Base-by-base conservation (phyloP, 2,888 invertebrate species). In the Plebejus anna region DNA sequence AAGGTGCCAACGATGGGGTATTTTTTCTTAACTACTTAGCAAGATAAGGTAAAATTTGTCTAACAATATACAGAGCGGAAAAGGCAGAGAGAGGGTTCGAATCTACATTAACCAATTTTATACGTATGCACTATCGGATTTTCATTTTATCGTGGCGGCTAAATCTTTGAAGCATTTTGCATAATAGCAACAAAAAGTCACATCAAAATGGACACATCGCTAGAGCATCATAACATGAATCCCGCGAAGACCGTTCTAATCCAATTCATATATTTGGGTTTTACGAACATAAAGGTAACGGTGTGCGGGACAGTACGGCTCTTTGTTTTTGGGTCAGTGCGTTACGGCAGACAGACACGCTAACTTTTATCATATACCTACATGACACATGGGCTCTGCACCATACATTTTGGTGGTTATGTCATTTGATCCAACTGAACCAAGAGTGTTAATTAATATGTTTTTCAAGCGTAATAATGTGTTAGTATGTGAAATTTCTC, bases 281-380 rank as follows among this genome's bases (percentile, higher is more conserved):
- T 73, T 73, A 73, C 13, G 47, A 73, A 28, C 73, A 72, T 72
- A 72, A 72, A 51, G 22, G 42, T 73, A 73, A 73, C 73, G 73
- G 73, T 28, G 51, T 32, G 16, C 16, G 22, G 22, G 22, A 22
- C 22, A 22, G 22, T 22, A 0, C 22, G 38, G 38, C 55, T 73
- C 47, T 73, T 73, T 51, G 73, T 73, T 55, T 42, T 73, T 73
- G 73, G 73, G 73, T 73, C 73, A 73, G 73, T 28, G 22, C 71
- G 71, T 71, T 71, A 71, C 55, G 73, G 73, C 47, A 28, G 28
- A 73, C 73, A 28, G 28, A 55, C 73, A 73, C 73, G 73, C 73
- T 32, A 73, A 73, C 73, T 73, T 73, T 51, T 73, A 47, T 70
- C 42, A 72, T 72, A 51, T 47, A 72, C 72, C 22, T 22, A 22